Percentiles rank a stretch among this genome's conserved stretches.
Conservation (phyloP, 2,113 vertebrate genomes). For the Stegostoma tigrinum region DNA sequence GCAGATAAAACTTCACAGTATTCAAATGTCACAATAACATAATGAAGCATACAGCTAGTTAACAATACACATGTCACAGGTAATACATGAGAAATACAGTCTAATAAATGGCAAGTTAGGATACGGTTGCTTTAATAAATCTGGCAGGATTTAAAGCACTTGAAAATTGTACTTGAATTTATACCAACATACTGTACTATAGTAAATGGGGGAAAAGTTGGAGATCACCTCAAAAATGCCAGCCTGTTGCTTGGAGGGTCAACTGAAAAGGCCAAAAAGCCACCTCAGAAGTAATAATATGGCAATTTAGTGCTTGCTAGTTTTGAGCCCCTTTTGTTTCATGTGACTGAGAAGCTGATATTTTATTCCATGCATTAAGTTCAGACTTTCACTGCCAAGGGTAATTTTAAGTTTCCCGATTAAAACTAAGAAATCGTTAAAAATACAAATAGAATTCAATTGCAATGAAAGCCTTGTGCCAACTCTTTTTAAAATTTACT, state of each 20-base stretch:
- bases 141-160: conserved; percentile 41
- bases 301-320: background rate
- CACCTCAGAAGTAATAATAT: background rate
- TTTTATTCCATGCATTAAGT: background rate
- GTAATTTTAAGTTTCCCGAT: background rate
- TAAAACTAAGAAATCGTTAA: background rate
- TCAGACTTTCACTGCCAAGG: background rate
- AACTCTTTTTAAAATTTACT: background rate
- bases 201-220: conserved; percentile 46
- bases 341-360: background rate
- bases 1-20: conserved; percentile 82
- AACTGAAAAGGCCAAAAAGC: conserved; percentile 26
- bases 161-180: conserved; percentile 37
- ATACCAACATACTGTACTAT: conserved; percentile 37
- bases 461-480: background rate
- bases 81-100: conserved; percentile 80
- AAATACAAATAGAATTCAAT: conserved; percentile 11
- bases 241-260: conserved; percentile 64
- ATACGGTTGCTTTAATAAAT: conserved; percentile 74
- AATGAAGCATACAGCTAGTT: conserved; percentile 75
- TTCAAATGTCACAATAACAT: conserved; percentile 79
- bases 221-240: conserved; percentile 74
- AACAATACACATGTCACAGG: conserved; percentile 79
- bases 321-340: background rate
- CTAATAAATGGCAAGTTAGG: conserved; percentile 78